Evolutionary conservation across 1,140 invertebrate species (phyloP), one percentile per base, ranked within the genome.

Genomic region (Sarcophaga peregrina): DNA sequence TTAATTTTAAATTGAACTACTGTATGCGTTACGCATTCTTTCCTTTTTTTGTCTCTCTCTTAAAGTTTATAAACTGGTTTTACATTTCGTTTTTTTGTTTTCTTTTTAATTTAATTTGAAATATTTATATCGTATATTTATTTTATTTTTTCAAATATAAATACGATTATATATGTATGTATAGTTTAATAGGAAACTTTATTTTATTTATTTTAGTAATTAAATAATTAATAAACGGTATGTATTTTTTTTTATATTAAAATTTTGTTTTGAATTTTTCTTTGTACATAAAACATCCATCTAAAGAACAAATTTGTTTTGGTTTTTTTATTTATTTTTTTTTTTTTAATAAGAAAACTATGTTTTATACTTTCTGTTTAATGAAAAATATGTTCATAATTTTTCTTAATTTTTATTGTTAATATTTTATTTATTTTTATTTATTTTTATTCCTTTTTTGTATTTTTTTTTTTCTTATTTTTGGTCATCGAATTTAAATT

Each of bases 221-320:
- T 68, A 68, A 68, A 20, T 25, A 68, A 37, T 37, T 25, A 68
- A 20, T 68, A 17, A 68, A 68, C 17, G 62, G 62, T 68, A 68
- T 68, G 62, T 68, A 8, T 17, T 68, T 68, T n/a, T 62, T 52
- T 52, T 17, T 25, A 20, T 68, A 8, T 37, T 37, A 2, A 37
- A 37, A 37, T 2, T n/a, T n/a, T n/a, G 5, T 68, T 68, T 68
- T 68, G 17, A 52, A 52, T 52, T 20, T 37, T 37, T 37, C 25
- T 37, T 37, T 37, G 25, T 37, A 37, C n/a, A 20, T 68, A 68
- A 68, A 68, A 68, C 17, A 68, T 68, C 62, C 17, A 68, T 68
- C 62, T 68, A 68, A 20, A 68, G 17, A 68, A 58, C 54, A 58
- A 58, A 58, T 58, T 58, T 58, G 54, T 58, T 58, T 58, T 58